phyloP scores from a whole-genome alignment of 1,140 invertebrate species.

The Conopomorpha cramerella region DNA sequence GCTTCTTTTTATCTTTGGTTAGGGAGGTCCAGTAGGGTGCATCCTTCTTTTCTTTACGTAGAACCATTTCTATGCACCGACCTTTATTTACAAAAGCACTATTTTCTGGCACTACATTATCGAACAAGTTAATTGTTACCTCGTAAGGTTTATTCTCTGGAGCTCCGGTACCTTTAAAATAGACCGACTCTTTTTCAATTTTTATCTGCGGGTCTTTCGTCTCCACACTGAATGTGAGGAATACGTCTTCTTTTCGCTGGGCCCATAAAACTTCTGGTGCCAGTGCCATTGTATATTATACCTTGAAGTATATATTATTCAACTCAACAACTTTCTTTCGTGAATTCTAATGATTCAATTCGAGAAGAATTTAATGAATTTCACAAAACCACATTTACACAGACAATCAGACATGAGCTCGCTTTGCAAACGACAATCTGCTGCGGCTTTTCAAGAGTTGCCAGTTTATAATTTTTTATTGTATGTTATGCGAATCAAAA shows the following conservation, averaged over 20 bases:
- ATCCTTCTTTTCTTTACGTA: conserved; percentile 66
- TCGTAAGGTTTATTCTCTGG: conserved; percentile 85
- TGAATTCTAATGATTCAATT: too few relatives aligned
- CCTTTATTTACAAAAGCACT: conserved; percentile 70
- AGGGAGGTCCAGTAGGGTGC: conserved; percentile 84
- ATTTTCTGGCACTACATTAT: conserved; percentile 80
- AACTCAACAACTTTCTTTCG: too few relatives aligned
- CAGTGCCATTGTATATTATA: too few relatives aligned
- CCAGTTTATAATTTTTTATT: too few relatives aligned
- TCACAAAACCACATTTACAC: too few relatives aligned
- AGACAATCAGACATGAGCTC: too few relatives aligned
- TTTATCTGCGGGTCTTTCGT: conserved; percentile 75
- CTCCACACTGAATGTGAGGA: conserved; percentile 87
- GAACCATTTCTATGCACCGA: conserved; percentile 79
- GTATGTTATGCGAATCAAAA: too few relatives aligned
- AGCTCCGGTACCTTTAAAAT: conserved; percentile 85
- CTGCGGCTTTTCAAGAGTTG: too few relatives aligned
- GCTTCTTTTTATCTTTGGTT: conserved; percentile 86
- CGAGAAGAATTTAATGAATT: too few relatives aligned
- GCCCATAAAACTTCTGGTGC: conserved; percentile 91
- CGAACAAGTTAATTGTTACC: conserved; percentile 81
- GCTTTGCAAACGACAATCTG: too few relatives aligned
- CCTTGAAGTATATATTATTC: too few relatives aligned
- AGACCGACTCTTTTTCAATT: conserved; percentile 80
- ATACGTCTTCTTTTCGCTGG: conserved; percentile 81